Evolutionary conservation across 2,888 invertebrate species (phyloP).

Genomic region (Tyria jacobaeae): DNA sequence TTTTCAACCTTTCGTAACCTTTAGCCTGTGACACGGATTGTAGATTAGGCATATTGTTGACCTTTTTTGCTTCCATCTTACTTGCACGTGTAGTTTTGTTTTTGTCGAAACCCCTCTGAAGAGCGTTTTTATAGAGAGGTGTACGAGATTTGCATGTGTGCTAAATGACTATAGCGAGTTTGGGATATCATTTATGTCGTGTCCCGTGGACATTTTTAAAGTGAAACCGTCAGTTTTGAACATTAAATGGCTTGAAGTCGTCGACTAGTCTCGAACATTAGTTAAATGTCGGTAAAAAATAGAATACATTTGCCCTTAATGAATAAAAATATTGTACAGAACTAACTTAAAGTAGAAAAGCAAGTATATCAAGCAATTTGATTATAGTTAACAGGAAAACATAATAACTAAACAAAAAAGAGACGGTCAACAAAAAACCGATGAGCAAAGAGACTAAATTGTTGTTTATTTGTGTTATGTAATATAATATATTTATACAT

Average conservation of each 20-base stretch:
- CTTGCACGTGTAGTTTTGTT: constrained; percentile 79
- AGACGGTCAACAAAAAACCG: too few relatives aligned
- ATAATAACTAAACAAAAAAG: too few relatives aligned
- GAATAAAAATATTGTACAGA: too few relatives aligned
- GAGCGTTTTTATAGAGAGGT: constrained; percentile 72
- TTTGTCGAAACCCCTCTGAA: constrained; percentile 66
- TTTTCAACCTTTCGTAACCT: constrained; percentile 85
- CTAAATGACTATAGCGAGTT: constrained; percentile 44
- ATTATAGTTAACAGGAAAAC: too few relatives aligned
- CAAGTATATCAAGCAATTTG: too few relatives aligned
- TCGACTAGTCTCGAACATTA: too few relatives aligned
- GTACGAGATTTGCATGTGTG: constrained; percentile 79
- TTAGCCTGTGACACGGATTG: constrained; percentile 86
- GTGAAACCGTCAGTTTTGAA: constrained; percentile 29
- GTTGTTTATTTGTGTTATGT: too few relatives aligned
- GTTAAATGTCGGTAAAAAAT: too few relatives aligned
- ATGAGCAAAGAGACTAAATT: too few relatives aligned
- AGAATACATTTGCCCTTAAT: too few relatives aligned
- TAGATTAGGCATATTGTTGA: constrained; percentile 86
- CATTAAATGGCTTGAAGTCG: constrained; percentile 10
- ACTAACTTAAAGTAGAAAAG: too few relatives aligned
- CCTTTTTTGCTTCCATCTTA: constrained; percentile 80
- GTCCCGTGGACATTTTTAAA: constrained; percentile 57
- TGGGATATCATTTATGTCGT: constrained; percentile 58
- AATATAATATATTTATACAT: too few relatives aligned